These are phyloP conservation scores for Halictus quadricinctus DNA, from an alignment of 2,888 invertebrate species.

Conservation along the genomic window DNA sequence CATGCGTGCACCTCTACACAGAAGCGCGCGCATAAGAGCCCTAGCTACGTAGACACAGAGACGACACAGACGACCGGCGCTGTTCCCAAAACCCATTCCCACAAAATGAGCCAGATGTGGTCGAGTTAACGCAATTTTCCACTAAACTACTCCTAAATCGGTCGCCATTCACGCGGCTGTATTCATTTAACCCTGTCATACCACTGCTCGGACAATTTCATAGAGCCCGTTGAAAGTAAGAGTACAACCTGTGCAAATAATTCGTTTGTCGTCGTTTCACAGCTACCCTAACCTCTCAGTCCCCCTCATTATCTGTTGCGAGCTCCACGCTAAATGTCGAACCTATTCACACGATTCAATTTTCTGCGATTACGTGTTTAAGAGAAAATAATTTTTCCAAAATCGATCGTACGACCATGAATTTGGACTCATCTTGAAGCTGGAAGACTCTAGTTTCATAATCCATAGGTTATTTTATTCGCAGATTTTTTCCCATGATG, in stretches of 20 bases:
- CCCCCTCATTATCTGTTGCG: not conserved
- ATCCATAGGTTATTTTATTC: too few relatives aligned
- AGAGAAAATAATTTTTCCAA: too few relatives aligned
- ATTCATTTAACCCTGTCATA: slow-evolving; percentile 14
- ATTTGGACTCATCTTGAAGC: too few relatives aligned
- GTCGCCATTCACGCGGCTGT: slow-evolving; percentile 8
- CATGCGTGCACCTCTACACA: not conserved
- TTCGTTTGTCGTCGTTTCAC: not conserved
- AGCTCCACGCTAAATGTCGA: not conserved
- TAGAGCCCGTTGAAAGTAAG: not conserved
- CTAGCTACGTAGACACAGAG: not conserved
- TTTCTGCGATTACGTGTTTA: too few relatives aligned
- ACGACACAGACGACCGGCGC: not conserved
- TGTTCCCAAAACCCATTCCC: not conserved
- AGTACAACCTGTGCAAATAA: not conserved
- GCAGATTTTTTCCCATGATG: too few relatives aligned
- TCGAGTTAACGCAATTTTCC: slow-evolving; percentile 26
- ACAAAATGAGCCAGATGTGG: slow-evolving; percentile 36
- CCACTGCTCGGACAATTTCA: not conserved
- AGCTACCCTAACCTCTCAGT: not conserved
- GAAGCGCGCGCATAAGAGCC: not conserved
- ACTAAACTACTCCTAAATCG: slow-evolving; percentile 25
- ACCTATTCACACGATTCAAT: not conserved
- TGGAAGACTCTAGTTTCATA: too few relatives aligned
- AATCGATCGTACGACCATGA: too few relatives aligned